phyloP scores from a whole-genome alignment of 2,888 invertebrate species.

The Noctua pronuba region DNA sequence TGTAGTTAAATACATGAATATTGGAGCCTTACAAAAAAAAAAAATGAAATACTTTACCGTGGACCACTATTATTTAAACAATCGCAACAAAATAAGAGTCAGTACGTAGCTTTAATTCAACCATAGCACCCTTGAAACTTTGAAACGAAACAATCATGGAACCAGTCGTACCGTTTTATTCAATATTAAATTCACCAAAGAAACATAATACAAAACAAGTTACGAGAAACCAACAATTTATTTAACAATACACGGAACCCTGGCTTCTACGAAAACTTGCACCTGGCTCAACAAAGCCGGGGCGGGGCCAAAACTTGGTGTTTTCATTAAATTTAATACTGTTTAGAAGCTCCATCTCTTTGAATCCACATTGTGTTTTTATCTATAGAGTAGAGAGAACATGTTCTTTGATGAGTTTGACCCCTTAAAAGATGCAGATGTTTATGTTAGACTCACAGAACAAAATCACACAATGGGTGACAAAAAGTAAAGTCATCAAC shows the following conservation, averaged over 20 bases:
- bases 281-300: slow-evolving; percentile 35
- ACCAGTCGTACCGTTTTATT: background rate
- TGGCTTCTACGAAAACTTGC: slow-evolving; percentile 23
- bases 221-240: slow-evolving; percentile 35
- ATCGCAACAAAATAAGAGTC: background rate
- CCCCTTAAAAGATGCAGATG: background rate
- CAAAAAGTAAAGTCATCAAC: background rate
- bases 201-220: slow-evolving; percentile 15
- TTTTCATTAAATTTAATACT: slow-evolving; percentile 69
- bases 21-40: background rate
- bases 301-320: slow-evolving; percentile 56
- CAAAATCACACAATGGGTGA: background rate
- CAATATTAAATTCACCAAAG: background rate
- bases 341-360: slow-evolving; percentile 56
- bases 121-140: background rate
- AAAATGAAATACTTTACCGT: background rate
- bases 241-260: slow-evolving; percentile 49
- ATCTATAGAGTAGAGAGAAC: slow-evolving; percentile 11
- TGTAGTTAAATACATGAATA: background rate
- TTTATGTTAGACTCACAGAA: background rate
- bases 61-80: background rate
- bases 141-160: background rate
- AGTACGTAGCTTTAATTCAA: background rate
- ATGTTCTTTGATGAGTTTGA: slow-evolving; percentile 5
- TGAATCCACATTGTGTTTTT: slow-evolving; percentile 38